A percentile compares a stretch with the other conserved stretches of the same genome.
These are phyloP conservation scores for Habroteleia sp. DNA, from an alignment of 2,888 invertebrate species.

Conservation along the genomic window DNA sequence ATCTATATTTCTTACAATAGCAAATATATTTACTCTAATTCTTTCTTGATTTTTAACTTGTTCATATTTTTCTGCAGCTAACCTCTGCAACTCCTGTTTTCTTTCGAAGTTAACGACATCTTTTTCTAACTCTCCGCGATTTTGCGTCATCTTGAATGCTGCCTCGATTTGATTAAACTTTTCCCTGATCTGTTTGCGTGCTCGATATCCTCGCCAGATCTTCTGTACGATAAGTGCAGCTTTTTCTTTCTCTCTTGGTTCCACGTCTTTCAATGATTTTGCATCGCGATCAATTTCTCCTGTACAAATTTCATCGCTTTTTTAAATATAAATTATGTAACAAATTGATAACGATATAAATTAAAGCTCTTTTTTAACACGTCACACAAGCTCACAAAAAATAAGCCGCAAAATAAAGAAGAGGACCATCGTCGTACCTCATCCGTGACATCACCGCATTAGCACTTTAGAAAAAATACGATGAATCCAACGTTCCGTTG, in stretches of 20 bases:
- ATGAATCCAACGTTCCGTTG: neutral
- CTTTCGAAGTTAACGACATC: slow-evolving; percentile 77
- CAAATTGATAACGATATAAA: slow-evolving; percentile 10
- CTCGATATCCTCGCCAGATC: slow-evolving; percentile 81
- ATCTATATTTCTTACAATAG: no score
- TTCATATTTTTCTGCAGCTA: slow-evolving; percentile 81
- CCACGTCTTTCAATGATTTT: slow-evolving; percentile 34
- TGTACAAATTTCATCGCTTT: slow-evolving; percentile 15
- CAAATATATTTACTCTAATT: slow-evolving; percentile 68
- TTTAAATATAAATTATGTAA: slow-evolving; percentile 10
- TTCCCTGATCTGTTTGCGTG: slow-evolving; percentile 77
- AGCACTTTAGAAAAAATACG: slow-evolving; percentile 30
- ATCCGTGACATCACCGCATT: slow-evolving; percentile 33
- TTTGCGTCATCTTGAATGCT: slow-evolving; percentile 83
- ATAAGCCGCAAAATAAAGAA: slow-evolving; percentile 1
- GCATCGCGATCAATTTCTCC: slow-evolving; percentile 18
- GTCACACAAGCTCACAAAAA: slow-evolving; percentile 14
- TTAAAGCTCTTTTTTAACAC: slow-evolving; percentile 5
- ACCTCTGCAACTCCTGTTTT: slow-evolving; percentile 77
- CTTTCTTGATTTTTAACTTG: slow-evolving; percentile 68
- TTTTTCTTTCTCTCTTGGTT: slow-evolving; percentile 40
- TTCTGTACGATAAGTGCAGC: slow-evolving; percentile 80
- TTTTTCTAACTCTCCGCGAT: slow-evolving; percentile 81
- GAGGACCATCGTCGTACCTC: neutral
- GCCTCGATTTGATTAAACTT: slow-evolving; percentile 81